Evolutionary conservation across 2,797 vertebrate species (phyloP).

Genomic region (Garrulus glandarius): DNA sequence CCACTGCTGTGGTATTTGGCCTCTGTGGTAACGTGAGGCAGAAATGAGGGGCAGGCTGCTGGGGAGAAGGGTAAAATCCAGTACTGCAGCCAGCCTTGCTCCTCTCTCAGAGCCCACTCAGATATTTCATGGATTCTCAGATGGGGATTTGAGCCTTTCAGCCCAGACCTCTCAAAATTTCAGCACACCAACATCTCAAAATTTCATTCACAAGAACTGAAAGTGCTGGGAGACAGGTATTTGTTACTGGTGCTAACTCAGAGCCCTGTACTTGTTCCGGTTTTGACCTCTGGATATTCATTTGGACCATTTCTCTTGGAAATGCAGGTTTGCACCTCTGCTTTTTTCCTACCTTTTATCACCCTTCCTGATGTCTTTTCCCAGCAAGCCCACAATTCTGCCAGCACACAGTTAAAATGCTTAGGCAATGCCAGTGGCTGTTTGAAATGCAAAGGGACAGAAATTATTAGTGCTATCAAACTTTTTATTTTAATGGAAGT

Average conservation of each 20-base stretch:
- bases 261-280: not conserved
- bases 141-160: not conserved
- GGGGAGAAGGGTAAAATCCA: not conserved
- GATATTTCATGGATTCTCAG: not conserved
- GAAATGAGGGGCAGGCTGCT: not conserved
- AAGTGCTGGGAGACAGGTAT: not conserved
- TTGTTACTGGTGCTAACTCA: not conserved
- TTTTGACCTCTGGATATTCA: not conserved
- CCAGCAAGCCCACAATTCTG: not conserved
- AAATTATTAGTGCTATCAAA: constrained; percentile 47
- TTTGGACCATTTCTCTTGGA: not conserved
- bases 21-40: not conserved
- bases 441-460: constrained; percentile 51
- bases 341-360: not conserved
- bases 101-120: not conserved
- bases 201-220: not conserved
- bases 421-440: not conserved
- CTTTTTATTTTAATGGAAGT: constrained; percentile 45
- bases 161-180: not conserved
- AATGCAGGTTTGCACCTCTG: not conserved
- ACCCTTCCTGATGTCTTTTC: not conserved
- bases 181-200: not conserved
- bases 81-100: not conserved
- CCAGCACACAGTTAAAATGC: not conserved
- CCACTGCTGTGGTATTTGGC: not conserved